phyloP scores from a whole-genome alignment of 2,888 invertebrate species.

The Lamproptera curius region DNA sequence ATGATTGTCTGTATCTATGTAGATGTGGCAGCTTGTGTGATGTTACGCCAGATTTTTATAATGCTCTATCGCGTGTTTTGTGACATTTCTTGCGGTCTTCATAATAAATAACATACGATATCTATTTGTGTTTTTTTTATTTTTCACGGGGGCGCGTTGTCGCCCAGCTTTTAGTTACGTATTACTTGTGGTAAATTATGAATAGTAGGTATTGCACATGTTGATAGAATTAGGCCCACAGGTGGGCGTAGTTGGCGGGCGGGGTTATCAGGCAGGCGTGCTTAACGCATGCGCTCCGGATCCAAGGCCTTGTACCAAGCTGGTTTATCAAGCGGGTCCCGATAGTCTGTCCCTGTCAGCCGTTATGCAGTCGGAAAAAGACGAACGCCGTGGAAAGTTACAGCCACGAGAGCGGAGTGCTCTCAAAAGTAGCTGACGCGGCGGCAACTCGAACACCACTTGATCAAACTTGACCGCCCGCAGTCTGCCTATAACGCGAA shows the following conservation, averaged over 20 bases:
- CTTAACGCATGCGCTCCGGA: slow-evolving; percentile 60
- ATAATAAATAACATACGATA: slow-evolving; percentile 25
- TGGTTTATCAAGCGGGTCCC: slow-evolving; percentile 34
- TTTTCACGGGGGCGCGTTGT: too few species aligned
- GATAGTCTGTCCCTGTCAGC: slow-evolving; percentile 55
- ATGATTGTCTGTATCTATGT: slow-evolving; percentile 54
- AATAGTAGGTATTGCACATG: slow-evolving; percentile 45
- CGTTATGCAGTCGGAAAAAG: slow-evolving; percentile 53
- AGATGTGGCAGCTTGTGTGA: slow-evolving; percentile 66
- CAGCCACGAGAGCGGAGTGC: slow-evolving; percentile 46
- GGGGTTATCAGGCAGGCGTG: slow-evolving; percentile 63
- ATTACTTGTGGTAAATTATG: slow-evolving; percentile 12
- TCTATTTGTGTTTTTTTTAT: too few species aligned
- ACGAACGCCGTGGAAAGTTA: slow-evolving; percentile 44
- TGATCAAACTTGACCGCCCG: slow-evolving; percentile 66
- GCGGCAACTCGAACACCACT: slow-evolving; percentile 48
- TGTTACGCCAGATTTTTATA: slow-evolving; percentile 60
- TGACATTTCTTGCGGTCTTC: slow-evolving; percentile 24
- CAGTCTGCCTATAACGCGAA: slow-evolving; percentile 43
- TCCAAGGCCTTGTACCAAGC: slow-evolving; percentile 35
- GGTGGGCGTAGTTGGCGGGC: slow-evolving; percentile 69
- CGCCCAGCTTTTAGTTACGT: slow-evolving; percentile 16
- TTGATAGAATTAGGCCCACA: slow-evolving; percentile 52
- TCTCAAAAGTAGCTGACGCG: slow-evolving; percentile 58
- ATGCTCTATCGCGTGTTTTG: slow-evolving; percentile 39